These are phyloP conservation scores for Elgaria multicarinata DNA, from an alignment of 2,113 vertebrate species.

Conservation along the genomic window DNA sequence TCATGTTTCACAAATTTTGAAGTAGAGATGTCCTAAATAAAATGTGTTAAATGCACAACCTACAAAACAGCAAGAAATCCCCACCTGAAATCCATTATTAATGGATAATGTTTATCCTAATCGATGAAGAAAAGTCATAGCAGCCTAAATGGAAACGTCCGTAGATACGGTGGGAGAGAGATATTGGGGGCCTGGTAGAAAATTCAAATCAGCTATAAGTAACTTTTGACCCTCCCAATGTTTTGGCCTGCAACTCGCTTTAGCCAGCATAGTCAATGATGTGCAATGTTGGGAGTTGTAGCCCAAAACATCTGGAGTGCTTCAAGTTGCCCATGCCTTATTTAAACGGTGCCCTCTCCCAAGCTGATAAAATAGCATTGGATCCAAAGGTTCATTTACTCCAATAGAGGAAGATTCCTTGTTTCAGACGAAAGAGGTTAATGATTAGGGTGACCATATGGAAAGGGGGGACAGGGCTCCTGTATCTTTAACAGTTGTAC, in stretches of 20 bases:
- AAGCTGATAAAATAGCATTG: background rate
- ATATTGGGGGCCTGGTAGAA: background rate
- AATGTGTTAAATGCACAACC: background rate
- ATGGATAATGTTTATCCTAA: background rate
- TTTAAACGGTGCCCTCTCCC: too few relatives aligned
- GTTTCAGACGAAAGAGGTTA: background rate
- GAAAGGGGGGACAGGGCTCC: too few relatives aligned
- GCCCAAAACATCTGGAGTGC: too few relatives aligned
- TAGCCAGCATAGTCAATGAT: too few relatives aligned
- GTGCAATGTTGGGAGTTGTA: too few relatives aligned
- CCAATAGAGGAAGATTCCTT: background rate
- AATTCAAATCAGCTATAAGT: background rate
- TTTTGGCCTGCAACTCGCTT: too few relatives aligned
- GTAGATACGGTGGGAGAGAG: background rate
- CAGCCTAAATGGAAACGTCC: background rate
- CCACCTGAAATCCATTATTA: background rate
- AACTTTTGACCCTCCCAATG: too few relatives aligned
- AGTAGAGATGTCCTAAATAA: background rate
- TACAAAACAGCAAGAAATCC: background rate
- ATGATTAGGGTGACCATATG: too few relatives aligned
- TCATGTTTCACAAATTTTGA: background rate
- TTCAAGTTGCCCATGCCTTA: too few relatives aligned
- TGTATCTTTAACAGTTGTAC: too few relatives aligned
- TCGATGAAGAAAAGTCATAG: background rate
- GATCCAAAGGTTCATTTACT: background rate